Evolutionary conservation across 2,888 invertebrate genomes (phyloP).

Genomic region (Rotaria macrura): DNA sequence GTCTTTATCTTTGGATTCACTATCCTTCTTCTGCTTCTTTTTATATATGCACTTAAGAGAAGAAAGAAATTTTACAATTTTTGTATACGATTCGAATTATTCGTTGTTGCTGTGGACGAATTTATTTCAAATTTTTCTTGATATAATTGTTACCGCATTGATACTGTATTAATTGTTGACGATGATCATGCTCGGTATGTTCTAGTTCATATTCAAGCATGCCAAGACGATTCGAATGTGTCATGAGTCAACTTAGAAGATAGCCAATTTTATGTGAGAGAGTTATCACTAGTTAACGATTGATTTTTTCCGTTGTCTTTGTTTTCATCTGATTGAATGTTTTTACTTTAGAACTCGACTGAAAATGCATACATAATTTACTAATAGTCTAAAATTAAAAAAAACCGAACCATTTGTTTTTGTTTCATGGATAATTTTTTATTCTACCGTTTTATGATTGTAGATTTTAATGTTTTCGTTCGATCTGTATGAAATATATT

Average conservation of each 20-base stretch:
- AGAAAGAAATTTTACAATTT: not conserved
- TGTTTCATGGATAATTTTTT: not conserved
- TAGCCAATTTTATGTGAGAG: conserved; percentile 9
- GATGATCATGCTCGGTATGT: not conserved
- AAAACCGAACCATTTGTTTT: not conserved
- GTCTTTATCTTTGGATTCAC: not conserved
- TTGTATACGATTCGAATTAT: not conserved
- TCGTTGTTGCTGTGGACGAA: not conserved
- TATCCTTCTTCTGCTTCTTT: not conserved
- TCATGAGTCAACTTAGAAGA: not conserved
- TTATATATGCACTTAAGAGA: not conserved
- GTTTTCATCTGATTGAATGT: not conserved
- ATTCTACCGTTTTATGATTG: not conserved
- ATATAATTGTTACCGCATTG: not conserved
- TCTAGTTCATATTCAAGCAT: not conserved
- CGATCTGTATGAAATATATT: conserved; percentile 4
- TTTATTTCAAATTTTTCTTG: not conserved
- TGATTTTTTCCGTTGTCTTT: not conserved
- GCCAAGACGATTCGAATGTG: not conserved
- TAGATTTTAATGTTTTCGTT: not conserved
- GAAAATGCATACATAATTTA: not conserved
- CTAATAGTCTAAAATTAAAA: not conserved
- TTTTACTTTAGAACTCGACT: not conserved
- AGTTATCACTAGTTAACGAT: not conserved
- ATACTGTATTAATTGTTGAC: not conserved